Evolutionary conservation across 1,140 invertebrate species (phyloP).

Genomic region (Bombus haemorrhoidalis): DNA sequence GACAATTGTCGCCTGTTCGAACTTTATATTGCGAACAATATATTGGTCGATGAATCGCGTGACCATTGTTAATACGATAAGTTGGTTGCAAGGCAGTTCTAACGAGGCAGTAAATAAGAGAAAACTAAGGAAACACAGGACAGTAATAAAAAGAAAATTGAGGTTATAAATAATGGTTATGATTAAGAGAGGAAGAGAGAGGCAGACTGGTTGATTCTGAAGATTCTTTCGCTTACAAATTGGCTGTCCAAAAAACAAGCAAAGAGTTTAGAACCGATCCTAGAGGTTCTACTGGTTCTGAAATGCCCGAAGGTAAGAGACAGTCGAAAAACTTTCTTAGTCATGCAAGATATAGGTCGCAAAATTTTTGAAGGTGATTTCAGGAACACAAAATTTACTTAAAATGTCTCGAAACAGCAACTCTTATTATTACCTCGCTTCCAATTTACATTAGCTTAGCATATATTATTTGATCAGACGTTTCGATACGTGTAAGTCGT

Average conservation of each 20-base stretch:
- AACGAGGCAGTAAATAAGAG: constrained; percentile 50
- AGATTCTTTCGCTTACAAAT: constrained; percentile 51
- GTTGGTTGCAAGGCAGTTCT: constrained; percentile 29
- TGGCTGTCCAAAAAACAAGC: constrained; percentile 28
- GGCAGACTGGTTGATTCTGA: constrained; percentile 36
- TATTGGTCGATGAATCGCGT: constrained; percentile 34
- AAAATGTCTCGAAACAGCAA: neutral
- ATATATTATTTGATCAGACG: neutral
- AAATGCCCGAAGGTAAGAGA: constrained; percentile 8
- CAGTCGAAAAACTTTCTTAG: constrained; percentile 22
- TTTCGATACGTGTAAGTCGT: neutral
- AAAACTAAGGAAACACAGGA: constrained; percentile 34
- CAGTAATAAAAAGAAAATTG: constrained; percentile 32
- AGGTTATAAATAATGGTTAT: constrained; percentile 37
- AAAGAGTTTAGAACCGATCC: constrained; percentile 31
- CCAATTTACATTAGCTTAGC: neutral
- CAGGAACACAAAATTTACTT: neutral
- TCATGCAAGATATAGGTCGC: neutral
- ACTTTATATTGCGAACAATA: neutral
- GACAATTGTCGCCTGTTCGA: neutral
- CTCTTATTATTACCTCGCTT: neutral
- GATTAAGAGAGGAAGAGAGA: neutral
- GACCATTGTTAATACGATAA: constrained; percentile 48
- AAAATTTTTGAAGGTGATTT: constrained; percentile 2
- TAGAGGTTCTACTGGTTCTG: constrained; percentile 11